Percentiles rank a stretch among this genome's conserved stretches.
phyloP scores from a whole-genome alignment of 2,113 vertebrate species.

The Callaeas wilsoni region DNA sequence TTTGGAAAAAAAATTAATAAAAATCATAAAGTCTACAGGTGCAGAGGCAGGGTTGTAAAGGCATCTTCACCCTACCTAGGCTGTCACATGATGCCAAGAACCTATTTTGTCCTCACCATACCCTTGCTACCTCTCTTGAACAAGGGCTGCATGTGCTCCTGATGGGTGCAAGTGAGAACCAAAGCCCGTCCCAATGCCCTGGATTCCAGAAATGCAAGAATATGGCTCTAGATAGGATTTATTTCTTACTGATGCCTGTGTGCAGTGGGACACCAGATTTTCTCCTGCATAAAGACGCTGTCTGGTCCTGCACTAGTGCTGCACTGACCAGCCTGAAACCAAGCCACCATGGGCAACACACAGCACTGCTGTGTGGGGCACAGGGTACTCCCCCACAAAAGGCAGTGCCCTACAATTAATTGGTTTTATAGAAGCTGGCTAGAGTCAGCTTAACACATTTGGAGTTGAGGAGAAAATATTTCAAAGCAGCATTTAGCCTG shows the following conservation, averaged over 20 bases:
- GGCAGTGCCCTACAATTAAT: background rate
- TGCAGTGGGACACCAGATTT: accelerated
- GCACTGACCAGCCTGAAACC: background rate
- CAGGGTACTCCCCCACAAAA: background rate
- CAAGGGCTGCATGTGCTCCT: background rate
- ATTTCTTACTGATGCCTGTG: background rate
- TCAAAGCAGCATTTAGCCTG: constrained; percentile 26
- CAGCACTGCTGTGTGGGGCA: accelerated
- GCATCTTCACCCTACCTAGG: background rate
- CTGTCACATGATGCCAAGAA: background rate
- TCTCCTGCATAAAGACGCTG: background rate
- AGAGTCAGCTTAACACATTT: background rate
- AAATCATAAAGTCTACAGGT: background rate
- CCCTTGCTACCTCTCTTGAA: background rate
- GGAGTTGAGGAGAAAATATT: background rate
- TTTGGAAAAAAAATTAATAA: background rate
- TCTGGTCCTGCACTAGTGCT: background rate
- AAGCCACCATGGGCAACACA: accelerated
- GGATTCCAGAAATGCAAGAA: background rate
- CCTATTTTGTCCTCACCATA: background rate
- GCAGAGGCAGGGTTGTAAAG: background rate
- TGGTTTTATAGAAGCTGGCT: constrained; percentile 8
- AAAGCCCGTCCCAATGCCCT: background rate
- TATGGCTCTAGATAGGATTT: background rate
- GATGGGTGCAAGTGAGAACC: background rate